Evolutionary conservation across 2,113 vertebrate species (phyloP).

Genomic region (Coracopsis vasa): DNA sequence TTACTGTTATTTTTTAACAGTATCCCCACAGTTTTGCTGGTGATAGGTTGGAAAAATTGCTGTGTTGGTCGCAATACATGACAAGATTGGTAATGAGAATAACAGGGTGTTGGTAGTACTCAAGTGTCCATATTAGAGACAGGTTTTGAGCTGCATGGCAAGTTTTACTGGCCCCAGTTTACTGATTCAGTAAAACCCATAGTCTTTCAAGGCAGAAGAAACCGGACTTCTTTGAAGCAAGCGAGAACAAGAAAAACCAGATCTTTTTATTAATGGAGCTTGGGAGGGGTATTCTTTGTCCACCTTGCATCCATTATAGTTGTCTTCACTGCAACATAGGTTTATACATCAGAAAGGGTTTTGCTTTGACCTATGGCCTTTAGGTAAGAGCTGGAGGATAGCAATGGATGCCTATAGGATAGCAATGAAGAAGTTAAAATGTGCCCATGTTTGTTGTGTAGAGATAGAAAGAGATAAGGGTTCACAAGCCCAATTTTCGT

Average conservation of each 20-base stretch:
- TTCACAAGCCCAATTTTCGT: not conserved
- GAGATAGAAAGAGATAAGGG: not conserved
- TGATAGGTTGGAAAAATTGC: not conserved
- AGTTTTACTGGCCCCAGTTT: not conserved
- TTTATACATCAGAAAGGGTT: not conserved
- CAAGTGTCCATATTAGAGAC: not conserved
- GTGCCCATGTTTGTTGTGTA: fast-evolving
- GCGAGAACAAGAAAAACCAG: not conserved
- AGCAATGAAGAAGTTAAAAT: not conserved
- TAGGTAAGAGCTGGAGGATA: not conserved
- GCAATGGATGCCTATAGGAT: not conserved
- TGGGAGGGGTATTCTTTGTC: not conserved
- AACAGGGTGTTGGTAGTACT: not conserved
- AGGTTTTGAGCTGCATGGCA: not conserved
- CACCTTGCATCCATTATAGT: not conserved
- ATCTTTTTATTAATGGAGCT: not conserved
- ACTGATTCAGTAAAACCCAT: not conserved
- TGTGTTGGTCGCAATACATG: not conserved
- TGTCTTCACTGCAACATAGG: not conserved
- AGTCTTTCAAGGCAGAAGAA: not conserved
- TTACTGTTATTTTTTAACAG: not conserved
- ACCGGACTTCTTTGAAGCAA: not conserved
- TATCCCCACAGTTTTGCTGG: not conserved
- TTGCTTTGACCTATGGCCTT: not conserved
- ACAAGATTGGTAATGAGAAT: not conserved